Evolutionary conservation across 2,888 invertebrate genomes (phyloP).

Genomic region (Rutpela maculata): DNA sequence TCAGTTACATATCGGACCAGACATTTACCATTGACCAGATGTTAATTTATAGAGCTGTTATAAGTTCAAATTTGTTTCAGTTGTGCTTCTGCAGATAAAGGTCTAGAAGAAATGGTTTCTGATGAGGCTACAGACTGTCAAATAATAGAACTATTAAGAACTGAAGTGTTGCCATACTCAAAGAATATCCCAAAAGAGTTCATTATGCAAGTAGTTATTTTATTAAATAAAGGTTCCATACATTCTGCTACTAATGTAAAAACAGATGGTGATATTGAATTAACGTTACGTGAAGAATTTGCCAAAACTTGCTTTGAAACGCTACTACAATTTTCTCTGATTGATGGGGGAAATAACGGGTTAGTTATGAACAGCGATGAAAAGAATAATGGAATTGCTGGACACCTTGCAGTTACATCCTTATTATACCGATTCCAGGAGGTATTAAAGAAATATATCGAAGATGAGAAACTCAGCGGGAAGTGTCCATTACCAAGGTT

Average conservation of each 20-base stretch:
- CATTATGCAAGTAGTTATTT: slow-evolving; percentile 87
- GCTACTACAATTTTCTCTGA: slow-evolving; percentile 92
- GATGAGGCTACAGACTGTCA: slow-evolving; percentile 90
- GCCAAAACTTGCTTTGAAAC: slow-evolving; percentile 98
- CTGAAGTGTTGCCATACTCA: slow-evolving; percentile 89
- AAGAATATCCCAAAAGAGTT: slow-evolving; percentile 87
- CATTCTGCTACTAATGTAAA: slow-evolving; percentile 83
- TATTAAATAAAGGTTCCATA: slow-evolving; percentile 91
- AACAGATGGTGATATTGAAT: slow-evolving; percentile 86
- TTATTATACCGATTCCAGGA: slow-evolving; percentile 94
- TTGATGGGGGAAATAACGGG: slow-evolving; percentile 81
- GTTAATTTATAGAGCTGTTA: background rate
- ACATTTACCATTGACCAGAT: background rate
- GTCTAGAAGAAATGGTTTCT: slow-evolving; percentile 78
- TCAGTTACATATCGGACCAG: background rate
- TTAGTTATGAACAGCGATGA: slow-evolving; percentile 71
- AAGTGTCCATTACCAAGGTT: slow-evolving; percentile 91
- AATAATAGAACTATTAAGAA: slow-evolving; percentile 87
- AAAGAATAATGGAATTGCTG: slow-evolving; percentile 78
- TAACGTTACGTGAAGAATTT: slow-evolving; percentile 93
- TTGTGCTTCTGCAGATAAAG: slow-evolving; percentile 76
- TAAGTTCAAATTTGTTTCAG: slow-evolving; percentile 65
- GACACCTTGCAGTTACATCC: slow-evolving; percentile 92
- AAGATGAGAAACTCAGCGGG: slow-evolving; percentile 88
- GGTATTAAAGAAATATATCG: slow-evolving; percentile 90